phyloP scores from a whole-genome alignment of 2,113 vertebrate genomes.

The Aythya baeri region DNA sequence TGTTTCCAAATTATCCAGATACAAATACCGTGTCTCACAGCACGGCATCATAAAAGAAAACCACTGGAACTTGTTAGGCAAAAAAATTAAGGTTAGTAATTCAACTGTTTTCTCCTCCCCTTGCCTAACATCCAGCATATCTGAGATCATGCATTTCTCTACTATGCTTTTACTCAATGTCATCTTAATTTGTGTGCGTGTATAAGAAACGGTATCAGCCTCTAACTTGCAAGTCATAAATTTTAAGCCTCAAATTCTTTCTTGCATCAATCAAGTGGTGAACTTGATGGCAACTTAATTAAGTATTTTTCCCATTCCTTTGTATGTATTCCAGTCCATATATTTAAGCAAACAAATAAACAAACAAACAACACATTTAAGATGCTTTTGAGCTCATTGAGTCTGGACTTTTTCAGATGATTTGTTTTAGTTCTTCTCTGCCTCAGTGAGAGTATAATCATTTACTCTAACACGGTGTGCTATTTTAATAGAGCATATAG shows the following conservation, averaged over 20 bases:
- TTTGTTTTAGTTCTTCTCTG: background rate
- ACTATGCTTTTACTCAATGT: background rate
- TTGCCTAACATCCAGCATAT: background rate
- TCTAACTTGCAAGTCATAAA: background rate
- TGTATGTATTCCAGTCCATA: background rate
- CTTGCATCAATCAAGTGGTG: rapidly evolving
- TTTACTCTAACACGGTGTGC: background rate
- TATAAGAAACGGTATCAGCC: background rate
- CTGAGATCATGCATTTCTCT: background rate
- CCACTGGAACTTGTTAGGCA: background rate
- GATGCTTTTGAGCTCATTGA: background rate
- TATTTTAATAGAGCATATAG: background rate
- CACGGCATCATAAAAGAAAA: background rate
- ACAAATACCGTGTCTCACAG: background rate
- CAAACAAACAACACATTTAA: background rate
- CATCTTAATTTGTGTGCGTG: background rate
- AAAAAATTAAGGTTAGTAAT: background rate
- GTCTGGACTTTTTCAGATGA: background rate
- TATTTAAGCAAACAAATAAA: background rate
- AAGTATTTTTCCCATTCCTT: background rate
- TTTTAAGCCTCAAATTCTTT: background rate
- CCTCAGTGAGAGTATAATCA: background rate
- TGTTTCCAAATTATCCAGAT: background rate
- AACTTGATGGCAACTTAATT: background rate
- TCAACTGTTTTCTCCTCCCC: background rate